Base-by-base conservation (phyloP, 2,797 vertebrate species). In the Phylloscopus collybita region DNA sequence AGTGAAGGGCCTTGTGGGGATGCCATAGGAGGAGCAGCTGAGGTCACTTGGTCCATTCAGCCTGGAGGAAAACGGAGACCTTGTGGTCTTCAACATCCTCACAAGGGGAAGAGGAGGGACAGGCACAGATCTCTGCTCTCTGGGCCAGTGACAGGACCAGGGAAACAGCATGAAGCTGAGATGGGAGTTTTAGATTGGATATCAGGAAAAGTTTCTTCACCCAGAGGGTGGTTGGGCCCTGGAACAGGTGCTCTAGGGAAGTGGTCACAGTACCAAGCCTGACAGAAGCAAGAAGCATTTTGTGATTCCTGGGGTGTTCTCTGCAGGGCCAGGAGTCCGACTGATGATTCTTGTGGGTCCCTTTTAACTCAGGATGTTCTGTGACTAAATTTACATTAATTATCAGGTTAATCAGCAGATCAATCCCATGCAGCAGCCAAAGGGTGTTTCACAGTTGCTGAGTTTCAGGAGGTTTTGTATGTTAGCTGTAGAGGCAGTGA, bases 311-410 rank as follows among this genome's bases (percentile, higher is more conserved):
- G 15, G 13, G 1, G 4, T 53, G 9, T 70, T 27, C 29, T 76
- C 23, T 57, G 20, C 16, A 25, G 14, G 10, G 3, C 25, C 29
- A 51, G 29, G 44, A 57, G 57, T 62, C 26, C 0, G 0, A 20
- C 54, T 0, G 16, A 12, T 64, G 44, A 45, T n/a, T 38, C 20
- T 20, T 50, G 8, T 45, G 59, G 10, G 7, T 59, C 17, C 44
- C 17, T 90, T 90, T n/a, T 25, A 45, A 6, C 17, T 51, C 12
- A 6, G 14, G 15, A 13, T 12, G 12, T 66, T 57, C 57, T 64
- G 29, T 89, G 44, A 34, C 22, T 0, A 29, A 10, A 56, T 72
- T 82, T 54, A 19, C 13, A 2, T 85, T 62, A 67, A 44, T 30
- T 51, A 32, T 32, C 16, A 32, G 32, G 25, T 40, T 40, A 40